Evolutionary conservation across 1,140 invertebrate genomes (phyloP).

Genomic region (Drosophila lini): DNA sequence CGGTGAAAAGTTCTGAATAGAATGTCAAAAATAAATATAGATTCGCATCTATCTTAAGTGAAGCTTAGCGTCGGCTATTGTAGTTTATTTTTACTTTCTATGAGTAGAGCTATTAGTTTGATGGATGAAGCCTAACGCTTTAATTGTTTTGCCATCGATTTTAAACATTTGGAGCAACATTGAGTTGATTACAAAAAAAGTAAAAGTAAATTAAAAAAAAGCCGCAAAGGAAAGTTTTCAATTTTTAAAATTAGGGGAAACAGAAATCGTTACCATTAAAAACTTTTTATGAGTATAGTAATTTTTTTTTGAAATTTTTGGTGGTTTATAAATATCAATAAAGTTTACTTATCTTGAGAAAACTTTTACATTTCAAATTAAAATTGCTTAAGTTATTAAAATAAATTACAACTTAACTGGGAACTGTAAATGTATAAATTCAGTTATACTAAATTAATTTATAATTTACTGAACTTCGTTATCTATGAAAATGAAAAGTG

Average conservation of each 20-base stretch:
- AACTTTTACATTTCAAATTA: not conserved
- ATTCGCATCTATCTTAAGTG: constrained; percentile 8
- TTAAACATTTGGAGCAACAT: constrained; percentile 9
- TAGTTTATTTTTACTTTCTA: constrained; percentile 29
- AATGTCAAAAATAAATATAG: constrained; percentile 22
- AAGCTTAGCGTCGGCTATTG: constrained; percentile 2
- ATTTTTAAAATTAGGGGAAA: constrained; percentile 6
- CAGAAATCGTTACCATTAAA: not conserved
- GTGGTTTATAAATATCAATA: not conserved
- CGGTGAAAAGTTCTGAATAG: constrained; percentile 20
- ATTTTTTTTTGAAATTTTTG: not conserved
- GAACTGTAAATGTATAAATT: not conserved
- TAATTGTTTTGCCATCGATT: constrained; percentile 24
- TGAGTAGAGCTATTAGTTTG: constrained; percentile 18
- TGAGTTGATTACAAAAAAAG: constrained; percentile 18
- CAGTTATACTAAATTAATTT: not conserved
- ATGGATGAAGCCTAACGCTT: constrained; percentile 18
- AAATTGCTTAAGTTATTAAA: not conserved
- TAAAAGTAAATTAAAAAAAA: constrained; percentile 16
- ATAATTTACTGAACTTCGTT: too few relatives aligned
- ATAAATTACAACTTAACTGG: not conserved
- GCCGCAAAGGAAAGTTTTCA: constrained; percentile 8
- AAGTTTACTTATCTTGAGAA: not conserved
- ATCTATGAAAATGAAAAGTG: not conserved
- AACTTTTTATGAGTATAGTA: not conserved